phyloP scores from a whole-genome alignment of 2,797 vertebrate species.

The Lutjanus campechanus region DNA sequence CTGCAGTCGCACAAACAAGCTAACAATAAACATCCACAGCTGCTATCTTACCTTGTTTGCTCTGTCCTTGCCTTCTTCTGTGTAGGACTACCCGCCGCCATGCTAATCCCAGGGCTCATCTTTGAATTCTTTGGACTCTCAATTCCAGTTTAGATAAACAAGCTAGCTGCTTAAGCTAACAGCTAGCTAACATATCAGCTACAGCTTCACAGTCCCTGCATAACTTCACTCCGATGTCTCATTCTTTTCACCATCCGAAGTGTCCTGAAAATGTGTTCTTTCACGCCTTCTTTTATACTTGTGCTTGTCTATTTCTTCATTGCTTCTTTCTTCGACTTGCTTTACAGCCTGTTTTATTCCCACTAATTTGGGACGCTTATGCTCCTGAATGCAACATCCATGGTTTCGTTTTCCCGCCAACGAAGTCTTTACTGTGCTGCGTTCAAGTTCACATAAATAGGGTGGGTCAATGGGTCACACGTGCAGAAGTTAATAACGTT shows the following conservation, averaged over 20 bases:
- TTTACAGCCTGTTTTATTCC: background rate
- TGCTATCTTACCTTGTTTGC: background rate
- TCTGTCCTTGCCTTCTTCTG: background rate
- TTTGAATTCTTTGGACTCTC: background rate
- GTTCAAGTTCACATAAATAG: background rate
- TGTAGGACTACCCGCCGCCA: background rate
- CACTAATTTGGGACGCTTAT: background rate
- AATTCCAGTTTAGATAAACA: background rate
- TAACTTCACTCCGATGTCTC: background rate
- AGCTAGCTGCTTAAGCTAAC: background rate
- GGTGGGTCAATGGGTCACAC: too few species aligned
- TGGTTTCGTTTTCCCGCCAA: background rate
- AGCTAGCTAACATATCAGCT: background rate
- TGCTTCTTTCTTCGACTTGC: background rate
- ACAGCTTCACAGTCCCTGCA: too few species aligned
- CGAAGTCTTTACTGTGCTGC: background rate
- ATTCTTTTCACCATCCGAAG: background rate
- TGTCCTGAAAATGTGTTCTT: background rate
- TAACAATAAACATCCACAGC: background rate
- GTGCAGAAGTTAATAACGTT: too few species aligned
- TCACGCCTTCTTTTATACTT: background rate
- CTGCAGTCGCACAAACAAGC: background rate
- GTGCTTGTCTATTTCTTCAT: too few species aligned
- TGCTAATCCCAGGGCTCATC: background rate
- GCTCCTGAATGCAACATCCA: too few species aligned